Base-by-base conservation (phyloP, 1,140 invertebrate species). In the Trichonephila inaurata region DNA sequence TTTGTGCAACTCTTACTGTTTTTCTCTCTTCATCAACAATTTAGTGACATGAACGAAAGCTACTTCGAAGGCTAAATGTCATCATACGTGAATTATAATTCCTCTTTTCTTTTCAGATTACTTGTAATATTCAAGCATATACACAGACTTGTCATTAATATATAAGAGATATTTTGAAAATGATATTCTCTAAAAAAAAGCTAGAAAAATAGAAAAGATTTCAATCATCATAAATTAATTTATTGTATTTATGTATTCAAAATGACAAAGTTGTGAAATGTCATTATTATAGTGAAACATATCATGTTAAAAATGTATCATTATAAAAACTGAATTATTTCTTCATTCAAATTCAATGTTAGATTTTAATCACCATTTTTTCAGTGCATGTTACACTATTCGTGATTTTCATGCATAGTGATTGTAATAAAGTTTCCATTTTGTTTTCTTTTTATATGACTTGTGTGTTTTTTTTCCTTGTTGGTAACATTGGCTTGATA, bases 201-300 rank as follows among this genome's bases (percentile, higher is more conserved):
- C 1, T 64, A 64, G 62, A 19, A 19, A 64, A 16, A 64, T 64
- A 64, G 33, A 40, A 40, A 40, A 40, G 62, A 64, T 21, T 64
- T 19, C 62, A 62, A 62, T 21, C 21, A 64, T 64, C 21, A 21
- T 14, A 64, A 19, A 64, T 1, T 6, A 1, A 21, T 19, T 64
- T 64, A 7, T 2, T 64, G 62, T 64, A 21, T 64, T 18, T 21
- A 6, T 64, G 19, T 64, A 64, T 40, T 40, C 33, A 40, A 40
- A 28, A 40, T 64, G 62, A 19, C 16, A 19, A 18, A 18, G 21
- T 64, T 64, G 19, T 64, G 19, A 12, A 21, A 1, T 64, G 4
- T 83, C 44, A 51, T 83, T 16, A 83, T 58, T n/a, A 83, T 83
- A 83, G 82, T 24, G 82, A 58, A 60, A 83, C 82, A 83, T 83